These are phyloP conservation scores for Mandrillus leucophaeus DNA, from an alignment of 2,113 vertebrate species.

Conservation along the genomic window DNA sequence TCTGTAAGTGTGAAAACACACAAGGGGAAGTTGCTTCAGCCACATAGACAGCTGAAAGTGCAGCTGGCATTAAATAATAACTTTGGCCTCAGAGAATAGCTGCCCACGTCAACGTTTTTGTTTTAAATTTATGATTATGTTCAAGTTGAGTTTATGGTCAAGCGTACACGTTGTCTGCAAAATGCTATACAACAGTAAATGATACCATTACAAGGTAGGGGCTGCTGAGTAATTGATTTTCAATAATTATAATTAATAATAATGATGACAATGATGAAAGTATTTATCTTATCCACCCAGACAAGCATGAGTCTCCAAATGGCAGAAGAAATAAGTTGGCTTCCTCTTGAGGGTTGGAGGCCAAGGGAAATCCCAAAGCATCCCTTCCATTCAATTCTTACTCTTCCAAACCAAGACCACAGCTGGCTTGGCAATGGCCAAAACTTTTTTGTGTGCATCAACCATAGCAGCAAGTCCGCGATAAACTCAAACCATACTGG, in stretches of 20 bases:
- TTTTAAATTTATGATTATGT: neutral
- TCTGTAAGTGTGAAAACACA: neutral
- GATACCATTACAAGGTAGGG: neutral
- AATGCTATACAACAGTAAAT: neutral
- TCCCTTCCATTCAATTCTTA: neutral
- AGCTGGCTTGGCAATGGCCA: constrained; percentile 47
- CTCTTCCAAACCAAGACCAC: constrained; percentile 50
- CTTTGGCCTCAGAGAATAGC: neutral
- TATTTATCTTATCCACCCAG: neutral
- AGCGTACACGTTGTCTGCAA: neutral
- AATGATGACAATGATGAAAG: neutral
- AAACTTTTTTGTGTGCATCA: neutral
- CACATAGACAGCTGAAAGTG: too few relatives aligned
- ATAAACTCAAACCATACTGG: constrained; percentile 1
- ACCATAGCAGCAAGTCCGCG: neutral
- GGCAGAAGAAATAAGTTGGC: neutral
- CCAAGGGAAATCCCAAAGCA: neutral
- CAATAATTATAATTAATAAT: neutral
- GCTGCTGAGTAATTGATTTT: neutral
- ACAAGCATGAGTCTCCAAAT: neutral
- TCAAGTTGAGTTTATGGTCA: neutral
- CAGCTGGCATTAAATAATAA: neutral
- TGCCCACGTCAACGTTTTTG: neutral
- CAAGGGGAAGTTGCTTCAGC: neutral
- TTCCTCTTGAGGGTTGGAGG: neutral